Evolutionary conservation across 2,113 vertebrate species (phyloP), one percentile per base, ranked within the genome.

Genomic region (Numida meleagris): DNA sequence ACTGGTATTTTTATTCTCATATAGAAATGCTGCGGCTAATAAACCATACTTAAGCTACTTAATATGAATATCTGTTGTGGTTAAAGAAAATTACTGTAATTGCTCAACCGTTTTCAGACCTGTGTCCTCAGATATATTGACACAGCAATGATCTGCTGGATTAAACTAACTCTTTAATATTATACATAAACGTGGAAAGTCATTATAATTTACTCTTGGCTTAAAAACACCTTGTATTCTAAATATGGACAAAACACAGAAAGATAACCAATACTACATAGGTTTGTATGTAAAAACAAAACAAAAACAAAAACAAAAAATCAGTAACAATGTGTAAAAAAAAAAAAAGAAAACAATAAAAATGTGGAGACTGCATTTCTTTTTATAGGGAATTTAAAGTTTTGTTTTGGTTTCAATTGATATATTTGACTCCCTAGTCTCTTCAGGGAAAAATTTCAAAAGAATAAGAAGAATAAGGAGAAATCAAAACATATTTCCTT

Each of bases 81-180:
- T 90, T 94, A 96, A 96, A 96, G 82, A 90, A 97, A 96, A 93
- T 19, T 58, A 79, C 83, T 79, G 11, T 89, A 95, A 96, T 89
- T 94, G 70, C 45, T 92, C 59, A 93, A 48, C 45, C 36, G 43
- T 94, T 88, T 95, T 94, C 90, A 95, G 94, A 95, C 77, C 9
- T 73, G 38, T 53, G 65, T 75, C 31, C 38, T 59, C 75, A 89
- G 88, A 93, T 71, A 90, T 74, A 75, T 50, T 95, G 73, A 95
- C 79, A 65, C 70, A 68, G 62, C 48, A 88, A 87, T 91, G 87
- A 89, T 88, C 50, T 89, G n/a, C 36, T 79, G 72, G 53, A 88
- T 53, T 29, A 29, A 53, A 53, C 77, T 90, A 75, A 63, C 8
- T 81, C 6, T 86, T 36, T 48, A 88, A 62, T 36, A 73, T 61